These are phyloP conservation scores for Trissolcus japonicus DNA, from an alignment of 2,888 invertebrate genomes.

Conservation along the genomic window DNA sequence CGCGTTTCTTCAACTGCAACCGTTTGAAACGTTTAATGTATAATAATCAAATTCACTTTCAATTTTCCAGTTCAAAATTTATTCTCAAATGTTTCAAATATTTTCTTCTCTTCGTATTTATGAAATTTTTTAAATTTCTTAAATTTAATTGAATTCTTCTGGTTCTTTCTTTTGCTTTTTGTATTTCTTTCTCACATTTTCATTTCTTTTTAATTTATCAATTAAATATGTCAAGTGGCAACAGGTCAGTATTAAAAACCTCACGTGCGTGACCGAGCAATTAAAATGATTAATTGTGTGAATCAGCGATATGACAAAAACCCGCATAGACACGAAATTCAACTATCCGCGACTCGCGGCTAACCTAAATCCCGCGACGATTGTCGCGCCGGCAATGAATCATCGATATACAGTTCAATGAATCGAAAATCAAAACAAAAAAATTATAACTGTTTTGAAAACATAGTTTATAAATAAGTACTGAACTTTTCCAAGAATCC, in stretches of 20 bases:
- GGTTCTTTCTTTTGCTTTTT: neutral
- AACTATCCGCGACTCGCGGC: too few relatives aligned
- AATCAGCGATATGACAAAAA: slow-evolving; percentile 59
- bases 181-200: slow-evolving; percentile 1
- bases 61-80: too few relatives aligned
- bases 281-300: slow-evolving; percentile 65
- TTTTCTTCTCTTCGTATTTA: too few relatives aligned
- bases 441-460: slow-evolving; percentile 11
- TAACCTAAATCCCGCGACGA: slow-evolving; percentile 3
- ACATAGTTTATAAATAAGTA: slow-evolving; percentile 3
- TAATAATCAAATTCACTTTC: too few relatives aligned
- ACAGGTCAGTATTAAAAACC: slow-evolving; percentile 65
- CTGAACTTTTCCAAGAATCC: neutral
- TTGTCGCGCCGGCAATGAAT: slow-evolving; percentile 33
- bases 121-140: too few relatives aligned
- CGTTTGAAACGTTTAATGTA: neutral
- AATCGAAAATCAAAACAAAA: slow-evolving; percentile 26
- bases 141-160: slow-evolving; percentile 1
- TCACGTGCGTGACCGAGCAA: slow-evolving; percentile 65
- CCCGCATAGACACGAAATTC: too few relatives aligned
- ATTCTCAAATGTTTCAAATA: too few relatives aligned
- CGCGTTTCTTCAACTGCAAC: slow-evolving; percentile 17
- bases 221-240: slow-evolving; percentile 39
- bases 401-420: slow-evolving; percentile 45
- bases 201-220: slow-evolving; percentile 10